Base-by-base conservation (phyloP, 2,888 invertebrate genomes). In the Carterocephalus palaemon region DNA sequence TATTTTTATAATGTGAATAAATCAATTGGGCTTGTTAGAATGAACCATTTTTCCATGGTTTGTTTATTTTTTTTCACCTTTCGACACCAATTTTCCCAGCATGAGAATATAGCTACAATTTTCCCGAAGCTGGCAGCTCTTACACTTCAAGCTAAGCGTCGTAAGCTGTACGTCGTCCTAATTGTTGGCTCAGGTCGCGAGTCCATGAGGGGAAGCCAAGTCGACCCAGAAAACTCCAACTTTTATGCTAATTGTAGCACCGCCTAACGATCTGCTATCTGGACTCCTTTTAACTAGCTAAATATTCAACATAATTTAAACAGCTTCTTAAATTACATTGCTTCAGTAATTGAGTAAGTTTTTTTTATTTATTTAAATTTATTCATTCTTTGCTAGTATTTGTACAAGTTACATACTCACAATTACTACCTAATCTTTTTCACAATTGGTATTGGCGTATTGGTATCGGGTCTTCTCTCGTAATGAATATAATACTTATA, bases 181-280 rank as follows among this genome's bases (percentile, higher is more conserved):
- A 43, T 37, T 43, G 36, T 37, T 43, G 43, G 23, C 19, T 37
- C 12, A 34, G 29, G 10, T 10, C 5, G 9, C 1, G 17, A 23
- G 10, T 12, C 13, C 23, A 12, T 23, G 17, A 34, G 23, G 37
- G n/a, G 22, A 17, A 34, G 39, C 42, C 29, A 29, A 37, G 51
- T 34, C 48, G 53, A 53, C 53, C 51, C 45, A 53, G 42, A 56
- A 54, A 56, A 47, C 52, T 52, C 47, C 41, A 47, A 53, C 46
- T 48, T 37, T 51, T 37, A 39, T 45, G 45, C 49, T 54, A 58
- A 54, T 54, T 57, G 54, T 53, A 57, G 54, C 47, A 52, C 47
- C 53, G 28, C 31, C 49, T 53, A 54, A 57, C 49, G 43, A 51
- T 43, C 41, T 43, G 36, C 36, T 43, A 23, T 29, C 29, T 36